Evolutionary conservation across 2,888 invertebrate species (phyloP).

Genomic region (Stictocephala bisonia): DNA sequence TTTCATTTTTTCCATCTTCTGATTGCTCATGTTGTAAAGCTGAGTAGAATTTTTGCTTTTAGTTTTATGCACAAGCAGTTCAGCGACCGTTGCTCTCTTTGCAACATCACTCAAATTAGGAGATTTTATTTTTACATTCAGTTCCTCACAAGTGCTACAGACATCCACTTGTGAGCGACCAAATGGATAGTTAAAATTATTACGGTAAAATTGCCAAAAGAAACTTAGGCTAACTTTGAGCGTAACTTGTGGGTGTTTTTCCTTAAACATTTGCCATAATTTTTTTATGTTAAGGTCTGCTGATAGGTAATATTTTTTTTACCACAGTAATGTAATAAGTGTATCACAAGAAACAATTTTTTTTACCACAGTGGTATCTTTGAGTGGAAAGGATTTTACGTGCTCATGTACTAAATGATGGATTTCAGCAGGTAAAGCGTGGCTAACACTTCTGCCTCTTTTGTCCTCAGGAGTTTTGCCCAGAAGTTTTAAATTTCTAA

Average conservation of each 20-base stretch:
- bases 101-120: slow-evolving; percentile 45
- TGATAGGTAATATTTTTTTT: slow-evolving; percentile 30
- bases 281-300: slow-evolving; percentile 6
- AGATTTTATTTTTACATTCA: slow-evolving; percentile 50
- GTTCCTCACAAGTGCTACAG: slow-evolving; percentile 49
- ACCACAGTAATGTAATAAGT: slow-evolving; percentile 45
- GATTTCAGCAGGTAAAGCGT: slow-evolving; percentile 4
- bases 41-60: slow-evolving; percentile 38
- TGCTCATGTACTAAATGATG: slow-evolving; percentile 19
- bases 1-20: slow-evolving; percentile 25
- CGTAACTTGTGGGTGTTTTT: slow-evolving; percentile 12
- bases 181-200: slow-evolving; percentile 47
- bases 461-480: slow-evolving; percentile 38
- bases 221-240: slow-evolving; percentile 14
- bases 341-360: no score
- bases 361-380: no score
- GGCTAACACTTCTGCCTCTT: slow-evolving; percentile 37
- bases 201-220: slow-evolving; percentile 32
- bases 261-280: slow-evolving; percentile 20
- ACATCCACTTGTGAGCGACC: slow-evolving; percentile 48
- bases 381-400: slow-evolving; percentile 46
- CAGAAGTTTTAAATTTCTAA: slow-evolving; percentile 7
- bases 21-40: slow-evolving; percentile 37
- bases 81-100: slow-evolving; percentile 43
- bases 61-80: slow-evolving; percentile 43